Evolutionary conservation across 2,113 vertebrate species (phyloP).

Genomic region (Atrichornis clamosus): DNA sequence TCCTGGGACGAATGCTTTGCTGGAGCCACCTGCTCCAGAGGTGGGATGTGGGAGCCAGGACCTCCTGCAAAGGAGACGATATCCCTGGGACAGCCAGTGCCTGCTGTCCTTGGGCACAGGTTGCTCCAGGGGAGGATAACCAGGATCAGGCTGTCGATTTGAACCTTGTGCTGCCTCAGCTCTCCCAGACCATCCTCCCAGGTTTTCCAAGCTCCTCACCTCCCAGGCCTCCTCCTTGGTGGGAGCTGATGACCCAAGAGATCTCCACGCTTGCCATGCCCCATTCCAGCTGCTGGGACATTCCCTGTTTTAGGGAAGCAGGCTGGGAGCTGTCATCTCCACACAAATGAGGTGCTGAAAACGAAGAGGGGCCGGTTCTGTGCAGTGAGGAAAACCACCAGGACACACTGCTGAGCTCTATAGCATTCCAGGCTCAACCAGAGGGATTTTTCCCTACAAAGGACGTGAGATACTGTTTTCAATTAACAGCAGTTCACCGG

Average conservation of each 20-base stretch:
- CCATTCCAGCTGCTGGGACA: not conserved
- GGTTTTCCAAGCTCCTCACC: not conserved
- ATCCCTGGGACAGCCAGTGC: not conserved
- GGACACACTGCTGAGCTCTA: not conserved
- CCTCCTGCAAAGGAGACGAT: not conserved
- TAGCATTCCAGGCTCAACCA: not conserved
- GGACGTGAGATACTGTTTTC: not conserved
- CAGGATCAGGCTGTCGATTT: not conserved
- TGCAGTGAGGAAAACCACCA: not conserved
- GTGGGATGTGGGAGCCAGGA: not conserved
- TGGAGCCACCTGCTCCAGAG: not conserved
- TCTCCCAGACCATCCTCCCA: not conserved
- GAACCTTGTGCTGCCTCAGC: not conserved
- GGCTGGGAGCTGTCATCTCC: not conserved
- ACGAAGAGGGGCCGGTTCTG: not conserved
- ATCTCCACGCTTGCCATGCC: not conserved
- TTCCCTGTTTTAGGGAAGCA: not conserved
- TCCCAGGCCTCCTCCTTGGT: not conserved
- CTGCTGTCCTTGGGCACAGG: not conserved
- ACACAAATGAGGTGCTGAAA: not conserved
- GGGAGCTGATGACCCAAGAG: not conserved
- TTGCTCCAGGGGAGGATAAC: not conserved
- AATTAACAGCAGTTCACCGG: not conserved
- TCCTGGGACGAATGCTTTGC: no score
- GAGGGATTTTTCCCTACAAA: not conserved